Evolutionary conservation across 2,888 invertebrate species (phyloP).

Genomic region (Hetaerina titia): DNA sequence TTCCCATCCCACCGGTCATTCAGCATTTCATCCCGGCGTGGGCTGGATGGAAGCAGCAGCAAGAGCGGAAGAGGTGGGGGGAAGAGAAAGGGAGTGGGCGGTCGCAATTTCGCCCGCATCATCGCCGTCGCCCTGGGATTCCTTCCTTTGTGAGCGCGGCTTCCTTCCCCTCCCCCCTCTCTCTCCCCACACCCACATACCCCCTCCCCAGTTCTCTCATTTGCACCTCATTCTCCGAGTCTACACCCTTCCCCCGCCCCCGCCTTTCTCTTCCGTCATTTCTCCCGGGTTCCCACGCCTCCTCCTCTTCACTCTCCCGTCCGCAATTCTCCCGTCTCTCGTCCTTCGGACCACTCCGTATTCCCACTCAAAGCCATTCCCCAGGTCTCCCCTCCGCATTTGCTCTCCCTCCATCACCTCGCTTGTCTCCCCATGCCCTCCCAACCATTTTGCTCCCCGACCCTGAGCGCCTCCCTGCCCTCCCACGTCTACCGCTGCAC

Average conservation of each 20-base stretch:
- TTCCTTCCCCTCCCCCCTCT: background rate
- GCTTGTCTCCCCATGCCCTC: background rate
- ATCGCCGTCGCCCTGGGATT: background rate
- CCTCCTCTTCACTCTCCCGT: too few relatives aligned
- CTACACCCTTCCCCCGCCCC: background rate
- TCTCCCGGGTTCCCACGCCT: too few relatives aligned
- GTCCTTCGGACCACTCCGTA: too few relatives aligned
- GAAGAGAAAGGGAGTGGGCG: background rate
- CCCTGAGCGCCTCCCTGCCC: background rate
- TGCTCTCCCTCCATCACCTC: background rate
- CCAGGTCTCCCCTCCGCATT: too few relatives aligned
- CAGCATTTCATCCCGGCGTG: slow-evolving; percentile 6
- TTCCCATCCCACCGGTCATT: background rate
- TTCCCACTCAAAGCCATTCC: too few relatives aligned
- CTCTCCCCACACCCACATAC: background rate
- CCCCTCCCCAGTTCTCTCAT: background rate
- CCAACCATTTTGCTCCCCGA: too few relatives aligned
- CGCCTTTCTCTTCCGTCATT: too few relatives aligned
- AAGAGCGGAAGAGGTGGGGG: background rate
- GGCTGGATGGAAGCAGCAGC: background rate
- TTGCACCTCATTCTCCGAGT: background rate
- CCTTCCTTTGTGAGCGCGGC: background rate
- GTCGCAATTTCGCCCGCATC: slow-evolving; percentile 19
- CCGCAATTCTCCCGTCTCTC: too few relatives aligned
- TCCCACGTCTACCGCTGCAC: background rate